A percentile compares a stretch with the other conserved stretches of the same genome.
phyloP scores from a whole-genome alignment of 1,140 invertebrate genomes.

The Plutomurus gul region DNA sequence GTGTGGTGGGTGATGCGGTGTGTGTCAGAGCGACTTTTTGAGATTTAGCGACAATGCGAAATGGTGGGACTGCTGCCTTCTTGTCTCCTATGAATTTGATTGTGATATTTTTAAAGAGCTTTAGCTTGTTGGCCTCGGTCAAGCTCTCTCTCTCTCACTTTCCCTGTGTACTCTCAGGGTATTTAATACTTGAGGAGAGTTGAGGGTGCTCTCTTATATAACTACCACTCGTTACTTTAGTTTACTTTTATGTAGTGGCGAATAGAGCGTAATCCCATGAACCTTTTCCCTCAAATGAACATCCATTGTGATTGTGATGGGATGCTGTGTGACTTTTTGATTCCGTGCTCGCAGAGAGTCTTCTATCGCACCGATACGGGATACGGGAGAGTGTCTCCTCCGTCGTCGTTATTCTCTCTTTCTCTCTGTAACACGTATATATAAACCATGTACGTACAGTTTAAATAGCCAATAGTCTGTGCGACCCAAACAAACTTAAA shows the following conservation, averaged over 20 bases:
- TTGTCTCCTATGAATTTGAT: conserved; percentile 12
- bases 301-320: conserved; percentile 18
- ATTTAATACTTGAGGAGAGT: background rate
- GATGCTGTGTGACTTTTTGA: conserved; percentile 28
- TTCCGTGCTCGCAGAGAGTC: background rate
- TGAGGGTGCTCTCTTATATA: background rate
- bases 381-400: background rate
- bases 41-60: conserved; percentile 28
- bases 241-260: background rate
- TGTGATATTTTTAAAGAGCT: conserved; percentile 8
- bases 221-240: background rate
- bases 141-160: background rate
- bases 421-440: background rate
- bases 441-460: background rate
- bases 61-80: background rate
- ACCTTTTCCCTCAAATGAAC: conserved; percentile 20
- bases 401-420: background rate
- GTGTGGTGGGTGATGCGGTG: conserved; percentile 8
- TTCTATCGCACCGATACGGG: background rate
- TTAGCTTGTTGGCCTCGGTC: background rate
- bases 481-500: background rate
- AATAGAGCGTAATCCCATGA: conserved; percentile 13
- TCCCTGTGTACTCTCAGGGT: no score
- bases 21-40: conserved; percentile 2
- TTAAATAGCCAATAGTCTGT: background rate